Percentiles rank a stretch among this genome's conserved stretches.
These are phyloP conservation scores for Poeciliopsis retropinna DNA, from an alignment of 2,113 vertebrate species.

Conservation along the genomic window DNA sequence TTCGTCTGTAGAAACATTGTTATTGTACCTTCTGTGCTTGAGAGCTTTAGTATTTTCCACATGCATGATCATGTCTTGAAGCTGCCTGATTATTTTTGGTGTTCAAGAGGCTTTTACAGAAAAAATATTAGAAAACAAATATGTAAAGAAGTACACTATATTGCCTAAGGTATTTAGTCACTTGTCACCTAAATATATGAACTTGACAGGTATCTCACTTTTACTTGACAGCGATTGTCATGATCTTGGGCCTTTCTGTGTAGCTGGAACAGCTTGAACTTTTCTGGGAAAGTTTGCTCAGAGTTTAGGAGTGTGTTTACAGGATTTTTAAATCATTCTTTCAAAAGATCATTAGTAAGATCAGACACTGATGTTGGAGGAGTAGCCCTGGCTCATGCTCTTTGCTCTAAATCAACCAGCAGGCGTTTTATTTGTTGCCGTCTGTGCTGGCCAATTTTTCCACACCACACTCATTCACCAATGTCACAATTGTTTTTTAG, in stretches of 20 bases:
- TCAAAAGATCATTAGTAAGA: background rate
- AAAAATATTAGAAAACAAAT: background rate
- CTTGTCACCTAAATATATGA: background rate
- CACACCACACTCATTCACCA: background rate
- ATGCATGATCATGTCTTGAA: conserved; percentile 44
- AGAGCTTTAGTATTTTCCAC: conserved; percentile 32
- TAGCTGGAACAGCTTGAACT: background rate
- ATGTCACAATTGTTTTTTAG: background rate
- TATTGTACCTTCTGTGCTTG: conserved; percentile 25
- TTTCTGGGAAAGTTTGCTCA: background rate
- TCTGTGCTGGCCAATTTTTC: background rate
- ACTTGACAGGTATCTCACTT: background rate
- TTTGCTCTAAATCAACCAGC: background rate
- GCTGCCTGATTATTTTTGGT: conserved; percentile 21
- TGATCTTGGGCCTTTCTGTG: background rate
- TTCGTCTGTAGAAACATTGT: conserved; percentile 23
- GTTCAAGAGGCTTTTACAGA: background rate
- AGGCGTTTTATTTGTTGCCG: background rate
- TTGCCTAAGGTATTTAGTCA: background rate
- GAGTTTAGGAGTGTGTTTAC: background rate
- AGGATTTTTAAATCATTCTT: no score
- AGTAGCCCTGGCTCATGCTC: background rate
- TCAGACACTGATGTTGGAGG: background rate
- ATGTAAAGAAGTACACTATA: background rate
- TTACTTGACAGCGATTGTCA: background rate